Conservation (phyloP, 1,140 invertebrate species). For the Apis cerana region DNA sequence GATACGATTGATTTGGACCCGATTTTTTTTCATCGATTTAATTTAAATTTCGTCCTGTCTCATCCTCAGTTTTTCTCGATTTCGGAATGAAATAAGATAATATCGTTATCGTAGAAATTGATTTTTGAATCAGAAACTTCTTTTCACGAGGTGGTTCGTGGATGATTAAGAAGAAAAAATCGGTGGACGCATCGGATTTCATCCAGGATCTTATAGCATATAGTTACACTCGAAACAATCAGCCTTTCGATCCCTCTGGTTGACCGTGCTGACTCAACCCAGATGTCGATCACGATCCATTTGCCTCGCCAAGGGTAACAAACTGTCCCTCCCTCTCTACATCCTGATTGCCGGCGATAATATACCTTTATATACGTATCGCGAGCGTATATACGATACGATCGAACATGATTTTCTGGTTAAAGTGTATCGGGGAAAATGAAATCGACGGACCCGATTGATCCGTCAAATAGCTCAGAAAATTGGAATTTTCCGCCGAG, state of each 20-base stretch:
- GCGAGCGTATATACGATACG: not conserved
- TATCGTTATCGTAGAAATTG: no score
- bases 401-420: not conserved
- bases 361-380: not conserved
- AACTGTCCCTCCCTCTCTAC: constrained; percentile 5
- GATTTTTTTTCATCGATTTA: no score
- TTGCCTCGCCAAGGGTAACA: constrained; percentile 47
- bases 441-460: not conserved
- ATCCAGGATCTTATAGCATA: not conserved
- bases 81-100: not conserved
- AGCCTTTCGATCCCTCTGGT: not conserved
- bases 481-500: not conserved
- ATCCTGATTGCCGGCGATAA: constrained; percentile 2
- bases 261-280: constrained; percentile 19
- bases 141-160: no score
- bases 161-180: no score
- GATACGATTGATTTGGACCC: not conserved
- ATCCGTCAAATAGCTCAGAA: not conserved
- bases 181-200: no score
- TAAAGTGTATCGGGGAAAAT: not conserved
- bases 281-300: constrained; percentile 46
- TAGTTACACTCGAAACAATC: not conserved
- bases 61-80: not conserved
- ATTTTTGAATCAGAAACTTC: no score
- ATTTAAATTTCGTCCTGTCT: no score